Conservation (phyloP, 92 coral and sea anemone species). For the Paramuricea clavata region DNA sequence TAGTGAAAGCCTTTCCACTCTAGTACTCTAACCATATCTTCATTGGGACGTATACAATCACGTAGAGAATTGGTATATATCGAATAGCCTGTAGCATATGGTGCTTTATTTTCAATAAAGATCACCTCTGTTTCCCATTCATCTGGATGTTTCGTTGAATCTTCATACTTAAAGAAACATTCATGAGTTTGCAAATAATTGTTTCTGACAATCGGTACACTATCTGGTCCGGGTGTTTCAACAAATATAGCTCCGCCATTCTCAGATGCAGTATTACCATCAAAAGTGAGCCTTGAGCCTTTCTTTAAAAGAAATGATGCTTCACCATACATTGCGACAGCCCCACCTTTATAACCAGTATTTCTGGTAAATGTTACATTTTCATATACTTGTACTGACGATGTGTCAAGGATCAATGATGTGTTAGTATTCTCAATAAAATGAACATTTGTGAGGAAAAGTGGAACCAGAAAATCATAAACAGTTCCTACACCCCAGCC, state of each 20-base stretch:
- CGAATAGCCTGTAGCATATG: conserved; percentile 71
- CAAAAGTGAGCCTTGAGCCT: conserved; percentile 68
- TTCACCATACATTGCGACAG: conserved; percentile 89
- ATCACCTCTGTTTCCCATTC: conserved; percentile 79
- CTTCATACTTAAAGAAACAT: conserved; percentile 83
- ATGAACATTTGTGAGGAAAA: conserved; percentile 22
- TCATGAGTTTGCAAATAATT: conserved; percentile 59
- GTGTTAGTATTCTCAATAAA: conserved; percentile 75
- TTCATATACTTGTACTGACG: conserved; percentile 70
- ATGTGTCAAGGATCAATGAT: conserved; percentile 79
- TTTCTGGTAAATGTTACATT: conserved; percentile 66
- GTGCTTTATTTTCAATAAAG: conserved; percentile 67
- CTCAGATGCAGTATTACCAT: conserved; percentile 68
- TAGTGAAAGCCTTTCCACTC: conserved; percentile 79
- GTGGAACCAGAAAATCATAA: conserved; percentile 50
- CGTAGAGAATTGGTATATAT: conserved; percentile 76
- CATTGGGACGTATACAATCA: conserved; percentile 43
- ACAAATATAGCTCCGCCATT: conserved; percentile 87
- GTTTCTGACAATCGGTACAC: conserved; percentile 75
- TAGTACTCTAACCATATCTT: conserved; percentile 28
- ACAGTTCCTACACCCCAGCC: conserved; percentile 33
- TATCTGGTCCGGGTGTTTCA: conserved; percentile 83
- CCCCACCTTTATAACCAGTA: conserved; percentile 85
- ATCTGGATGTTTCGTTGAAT: conserved; percentile 66
- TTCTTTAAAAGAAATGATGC: conserved; percentile 70